Evolutionary conservation across 2,888 invertebrate genomes (phyloP), one percentile per base, ranked within the genome.

Genomic region (Drosophila anomalata): DNA sequence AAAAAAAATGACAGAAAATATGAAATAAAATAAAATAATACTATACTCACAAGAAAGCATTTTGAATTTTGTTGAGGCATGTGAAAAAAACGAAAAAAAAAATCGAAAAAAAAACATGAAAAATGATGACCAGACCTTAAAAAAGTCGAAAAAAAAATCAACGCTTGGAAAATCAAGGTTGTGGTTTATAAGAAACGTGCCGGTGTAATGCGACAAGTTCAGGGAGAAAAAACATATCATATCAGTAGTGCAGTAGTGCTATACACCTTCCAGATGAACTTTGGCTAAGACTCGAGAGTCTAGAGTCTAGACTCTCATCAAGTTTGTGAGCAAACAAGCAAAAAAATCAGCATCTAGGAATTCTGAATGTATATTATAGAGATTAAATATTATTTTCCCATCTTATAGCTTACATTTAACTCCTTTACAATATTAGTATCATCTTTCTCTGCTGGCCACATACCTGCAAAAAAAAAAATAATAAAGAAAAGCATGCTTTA

Each of bases 131-230:
- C 63, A 66, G 72, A 71, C 68, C 57, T 68, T 60, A 66, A 68
- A 67, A 42, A 52, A 29, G 29, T 59, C 31, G 52, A 53, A 58
- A 69, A 69, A 69, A 68, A 80, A 65, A 71, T 65, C n/a, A n/a
- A 53, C 44, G 80, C 76, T 75, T 62, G 84, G 75, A 84, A 88
- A 84, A 82, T 87, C 88, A 82, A 82, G 86, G 81, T 88, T 82
- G 81, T 65, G 58, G 75, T 74, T 57, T 57, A 71, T 56, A 79
- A 69, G 87, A 71, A 83, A 86, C 87, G 87, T 83, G 88, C 68
- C 67, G 65, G 56, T 56, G 53, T 66, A 71, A 66, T 60, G 58
- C 46, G 46, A 9, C 68, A 58, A 69, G 74, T 71, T 77, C 65
- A 65, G 9, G 11, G 22, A 39, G 42, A 55, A 29, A 14, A 3